Percentiles rank a stretch among this genome's conserved stretches.
phyloP scores from a whole-genome alignment of 1,140 invertebrate species.

The Cyclargus thomasi region DNA sequence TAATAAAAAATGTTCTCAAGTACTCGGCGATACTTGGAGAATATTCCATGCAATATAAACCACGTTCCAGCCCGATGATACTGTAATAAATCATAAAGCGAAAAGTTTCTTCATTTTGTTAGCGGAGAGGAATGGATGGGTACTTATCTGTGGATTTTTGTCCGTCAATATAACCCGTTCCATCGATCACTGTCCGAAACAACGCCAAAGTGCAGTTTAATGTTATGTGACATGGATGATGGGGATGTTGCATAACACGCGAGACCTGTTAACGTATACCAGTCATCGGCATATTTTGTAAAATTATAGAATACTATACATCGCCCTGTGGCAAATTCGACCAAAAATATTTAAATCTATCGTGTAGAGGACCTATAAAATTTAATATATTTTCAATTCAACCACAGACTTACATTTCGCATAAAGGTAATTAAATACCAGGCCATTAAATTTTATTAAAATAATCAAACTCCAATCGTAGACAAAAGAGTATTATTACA shows the following conservation, averaged over 20 bases:
- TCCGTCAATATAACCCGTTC: not conserved
- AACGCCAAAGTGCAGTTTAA: constrained; percentile 1
- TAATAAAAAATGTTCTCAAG: not conserved
- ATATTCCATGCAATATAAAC: not conserved
- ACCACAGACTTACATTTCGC: no score
- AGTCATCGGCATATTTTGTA: not conserved
- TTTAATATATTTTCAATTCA: no score
- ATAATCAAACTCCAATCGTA: no score
- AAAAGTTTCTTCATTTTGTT: constrained; percentile 3
- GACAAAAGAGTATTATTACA: no score
- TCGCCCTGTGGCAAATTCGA: no score
- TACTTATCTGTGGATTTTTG: constrained; percentile 3
- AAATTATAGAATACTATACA: no score
- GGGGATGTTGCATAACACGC: not conserved
- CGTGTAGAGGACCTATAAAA: no score
- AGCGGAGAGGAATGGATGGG: not conserved
- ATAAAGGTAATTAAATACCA: no score
- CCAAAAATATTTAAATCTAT: no score
- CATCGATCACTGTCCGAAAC: not conserved
- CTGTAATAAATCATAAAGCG: constrained; percentile 3
- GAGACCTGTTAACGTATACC: not conserved
- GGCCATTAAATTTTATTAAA: no score
- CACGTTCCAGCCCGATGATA: not conserved
- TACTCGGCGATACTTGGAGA: not conserved
- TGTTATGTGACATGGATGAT: not conserved